phyloP scores from a whole-genome alignment of 2,797 vertebrate genomes.

The Hydrocynus forskahlii region DNA sequence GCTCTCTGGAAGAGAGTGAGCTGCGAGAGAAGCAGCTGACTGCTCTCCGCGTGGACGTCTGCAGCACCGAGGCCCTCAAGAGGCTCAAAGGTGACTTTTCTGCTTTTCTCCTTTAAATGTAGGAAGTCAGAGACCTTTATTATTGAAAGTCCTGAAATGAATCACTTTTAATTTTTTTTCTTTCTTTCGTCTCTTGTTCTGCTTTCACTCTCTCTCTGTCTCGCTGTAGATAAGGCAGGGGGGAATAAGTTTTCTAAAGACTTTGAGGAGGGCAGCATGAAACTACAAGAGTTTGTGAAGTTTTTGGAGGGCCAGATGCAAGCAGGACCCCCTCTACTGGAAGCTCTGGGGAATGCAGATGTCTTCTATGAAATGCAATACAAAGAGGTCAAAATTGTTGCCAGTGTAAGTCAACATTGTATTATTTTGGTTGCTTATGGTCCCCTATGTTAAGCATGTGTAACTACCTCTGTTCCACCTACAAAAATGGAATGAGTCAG shows the following conservation, averaged over 20 bases:
- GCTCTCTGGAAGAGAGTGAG: conserved; percentile 86
- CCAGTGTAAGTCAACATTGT: conserved; percentile 85
- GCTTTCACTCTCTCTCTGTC: conserved; percentile 11
- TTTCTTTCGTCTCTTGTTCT: neutral
- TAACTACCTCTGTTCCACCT: too few relatives aligned
- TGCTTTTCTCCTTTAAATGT: neutral
- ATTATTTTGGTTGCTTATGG: too few relatives aligned
- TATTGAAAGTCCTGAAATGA: too few relatives aligned
- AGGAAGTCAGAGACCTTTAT: neutral
- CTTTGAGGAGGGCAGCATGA: conserved; percentile 94
- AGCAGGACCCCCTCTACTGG: conserved; percentile 85
- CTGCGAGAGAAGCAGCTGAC: conserved; percentile 93
- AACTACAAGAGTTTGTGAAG: conserved; percentile 92
- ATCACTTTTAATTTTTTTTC: neutral
- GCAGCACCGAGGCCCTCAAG: conserved; percentile 94
- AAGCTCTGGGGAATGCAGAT: conserved; percentile 91
- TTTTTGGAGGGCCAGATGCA: conserved; percentile 92
- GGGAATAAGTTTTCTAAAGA: conserved; percentile 97
- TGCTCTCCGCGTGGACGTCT: conserved; percentile 90
- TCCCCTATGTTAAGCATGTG: too few relatives aligned
- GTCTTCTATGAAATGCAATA: conserved; percentile 98
- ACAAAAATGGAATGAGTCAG: neutral
- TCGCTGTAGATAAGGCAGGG: conserved; percentile 88
- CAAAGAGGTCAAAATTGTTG: conserved; percentile 97
- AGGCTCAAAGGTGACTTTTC: conserved; percentile 89